These are phyloP conservation scores for Pandemis corylana DNA, from an alignment of 2,888 invertebrate species.

Conservation along the genomic window DNA sequence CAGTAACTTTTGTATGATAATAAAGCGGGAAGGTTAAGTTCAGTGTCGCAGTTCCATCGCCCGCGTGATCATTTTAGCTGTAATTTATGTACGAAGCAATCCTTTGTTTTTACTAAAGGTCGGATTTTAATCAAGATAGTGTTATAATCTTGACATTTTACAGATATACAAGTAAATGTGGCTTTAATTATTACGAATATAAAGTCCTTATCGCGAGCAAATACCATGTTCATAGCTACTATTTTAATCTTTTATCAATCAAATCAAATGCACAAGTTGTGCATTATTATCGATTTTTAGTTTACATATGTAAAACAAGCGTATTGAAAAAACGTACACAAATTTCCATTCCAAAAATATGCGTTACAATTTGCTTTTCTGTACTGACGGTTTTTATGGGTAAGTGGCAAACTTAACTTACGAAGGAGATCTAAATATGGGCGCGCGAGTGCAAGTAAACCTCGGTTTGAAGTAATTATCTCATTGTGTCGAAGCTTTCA, in stretches of 20 bases:
- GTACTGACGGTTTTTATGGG: not conserved
- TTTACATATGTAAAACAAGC: no score
- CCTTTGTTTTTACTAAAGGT: constrained; percentile 45
- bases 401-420: not conserved
- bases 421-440: not conserved
- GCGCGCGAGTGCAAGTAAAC: constrained; percentile 15
- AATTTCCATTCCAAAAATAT: not conserved
- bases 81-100: constrained; percentile 54
- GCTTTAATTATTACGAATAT: not conserved
- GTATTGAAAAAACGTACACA: not conserved
- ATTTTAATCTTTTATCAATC: no score
- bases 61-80: constrained; percentile 61
- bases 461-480: constrained; percentile 18
- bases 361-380: not conserved
- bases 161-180: not conserved
- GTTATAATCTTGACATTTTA: not conserved
- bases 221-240: no score
- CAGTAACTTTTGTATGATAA: constrained; percentile 82
- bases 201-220: no score
- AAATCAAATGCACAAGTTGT: no score
- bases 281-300: no score
- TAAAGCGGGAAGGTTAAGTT: constrained; percentile 79
- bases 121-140: constrained; percentile 20
- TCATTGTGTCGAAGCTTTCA: constrained; percentile 29
- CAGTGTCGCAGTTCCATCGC: constrained; percentile 66